Percentiles rank a stretch among this genome's conserved stretches.
Conservation (phyloP, 2,888 invertebrate species). For the Lasioglossum figueresi region DNA sequence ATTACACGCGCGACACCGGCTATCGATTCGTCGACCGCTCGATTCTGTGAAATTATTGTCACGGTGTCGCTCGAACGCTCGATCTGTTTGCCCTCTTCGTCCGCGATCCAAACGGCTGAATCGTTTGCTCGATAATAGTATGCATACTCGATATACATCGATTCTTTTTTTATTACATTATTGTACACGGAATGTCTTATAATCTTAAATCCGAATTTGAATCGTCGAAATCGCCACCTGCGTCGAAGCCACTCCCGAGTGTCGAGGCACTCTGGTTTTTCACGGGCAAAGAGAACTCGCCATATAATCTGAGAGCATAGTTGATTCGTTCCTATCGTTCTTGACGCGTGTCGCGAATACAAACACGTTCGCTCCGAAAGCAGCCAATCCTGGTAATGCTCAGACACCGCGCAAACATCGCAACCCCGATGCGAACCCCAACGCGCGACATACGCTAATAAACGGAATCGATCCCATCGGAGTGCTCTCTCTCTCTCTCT, state of each 20-base stretch:
- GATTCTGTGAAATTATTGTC: conserved; percentile 41
- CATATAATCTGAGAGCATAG: neutral
- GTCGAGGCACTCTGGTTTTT: neutral
- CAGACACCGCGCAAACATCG: neutral
- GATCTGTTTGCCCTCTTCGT: conserved; percentile 24
- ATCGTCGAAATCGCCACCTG: neutral
- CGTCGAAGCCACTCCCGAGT: neutral
- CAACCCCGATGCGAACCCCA: neutral
- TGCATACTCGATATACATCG: neutral
- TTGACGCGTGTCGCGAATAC: neutral
- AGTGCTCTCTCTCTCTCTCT: neutral
- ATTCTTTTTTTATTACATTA: neutral
- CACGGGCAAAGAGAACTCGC: neutral
- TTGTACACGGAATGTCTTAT: neutral
- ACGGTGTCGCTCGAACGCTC: conserved; percentile 21
- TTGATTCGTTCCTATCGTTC: neutral
- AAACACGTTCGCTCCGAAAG: neutral
- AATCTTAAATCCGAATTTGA: no score
- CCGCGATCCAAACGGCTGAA: conserved; percentile 26
- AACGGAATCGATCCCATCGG: conserved; percentile 60
- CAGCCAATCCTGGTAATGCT: neutral
- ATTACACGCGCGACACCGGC: conserved; percentile 45
- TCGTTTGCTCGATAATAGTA: conserved; percentile 32
- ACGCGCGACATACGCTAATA: conserved; percentile 52
- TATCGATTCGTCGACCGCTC: conserved; percentile 31